Percentiles rank a stretch among this genome's conserved stretches.
These are phyloP conservation scores for Atrina japonica DNA, from an alignment of 2,888 invertebrate species.

Conservation along the genomic window DNA sequence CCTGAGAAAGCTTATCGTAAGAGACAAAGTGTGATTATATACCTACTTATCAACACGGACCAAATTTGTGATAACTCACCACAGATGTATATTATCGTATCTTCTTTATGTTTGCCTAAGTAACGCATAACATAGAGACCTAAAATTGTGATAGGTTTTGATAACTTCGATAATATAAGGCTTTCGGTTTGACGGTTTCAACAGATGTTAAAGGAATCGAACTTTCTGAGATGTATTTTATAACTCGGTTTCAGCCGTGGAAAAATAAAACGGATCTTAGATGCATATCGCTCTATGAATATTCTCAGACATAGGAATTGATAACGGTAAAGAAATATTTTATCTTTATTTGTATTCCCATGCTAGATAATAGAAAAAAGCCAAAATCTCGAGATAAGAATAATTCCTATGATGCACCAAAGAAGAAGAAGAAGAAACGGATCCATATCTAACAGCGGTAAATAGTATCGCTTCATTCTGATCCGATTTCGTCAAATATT, in stretches of 20 bases:
- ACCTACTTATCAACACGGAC: conserved; percentile 14
- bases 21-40: conserved; percentile 39
- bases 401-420: conserved; percentile 1
- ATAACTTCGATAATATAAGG: conserved; percentile 4
- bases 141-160: conserved; percentile 10
- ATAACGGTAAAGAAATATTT: conserved; percentile 16
- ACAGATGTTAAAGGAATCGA: conserved; percentile 10
- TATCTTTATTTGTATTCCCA: background rate
- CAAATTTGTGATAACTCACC: conserved; percentile 23
- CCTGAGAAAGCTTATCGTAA: conserved; percentile 43
- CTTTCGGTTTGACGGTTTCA: conserved; percentile 15
- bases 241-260: too few species aligned
- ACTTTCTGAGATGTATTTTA: too few species aligned
- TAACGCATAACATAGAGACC: conserved; percentile 21
- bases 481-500: too few species aligned
- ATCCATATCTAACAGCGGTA: too few species aligned
- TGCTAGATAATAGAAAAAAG: background rate
- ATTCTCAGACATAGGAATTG: background rate
- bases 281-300: too few species aligned
- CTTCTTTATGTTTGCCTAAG: conserved; percentile 6
- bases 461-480: too few species aligned
- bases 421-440: too few species aligned
- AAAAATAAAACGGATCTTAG: too few species aligned
- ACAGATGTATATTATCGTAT: conserved; percentile 25
- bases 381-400: background rate